phyloP scores from a whole-genome alignment of 2,797 vertebrate genomes.

The Anomalospiza imberbis region DNA sequence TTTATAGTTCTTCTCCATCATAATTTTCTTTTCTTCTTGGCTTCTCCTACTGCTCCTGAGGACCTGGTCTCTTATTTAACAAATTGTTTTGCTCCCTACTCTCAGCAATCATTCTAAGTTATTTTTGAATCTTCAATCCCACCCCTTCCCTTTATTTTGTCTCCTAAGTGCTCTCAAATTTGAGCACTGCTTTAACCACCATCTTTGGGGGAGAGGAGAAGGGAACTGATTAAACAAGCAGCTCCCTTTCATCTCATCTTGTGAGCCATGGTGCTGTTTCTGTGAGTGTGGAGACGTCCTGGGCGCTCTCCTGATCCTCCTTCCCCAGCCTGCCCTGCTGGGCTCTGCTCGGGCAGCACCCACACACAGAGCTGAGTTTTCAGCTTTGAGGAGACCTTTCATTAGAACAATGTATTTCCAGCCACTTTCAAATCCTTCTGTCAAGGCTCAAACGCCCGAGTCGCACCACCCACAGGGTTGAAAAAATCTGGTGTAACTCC shows the following conservation, averaged over 20 bases:
- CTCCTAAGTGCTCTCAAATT: neutral
- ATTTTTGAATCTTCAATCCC: neutral
- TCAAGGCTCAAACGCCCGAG: neutral
- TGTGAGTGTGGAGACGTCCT: neutral
- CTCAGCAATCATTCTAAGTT: neutral
- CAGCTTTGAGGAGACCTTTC: neutral
- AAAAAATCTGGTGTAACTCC: neutral
- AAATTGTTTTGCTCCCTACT: neutral
- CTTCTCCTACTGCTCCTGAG: neutral
- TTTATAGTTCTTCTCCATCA: neutral
- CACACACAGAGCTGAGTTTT: neutral
- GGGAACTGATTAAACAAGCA: neutral
- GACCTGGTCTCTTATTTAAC: neutral
- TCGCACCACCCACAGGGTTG: slow-evolving; percentile 25
- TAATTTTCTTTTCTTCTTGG: neutral
- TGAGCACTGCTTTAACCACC: neutral
- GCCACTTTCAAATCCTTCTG: neutral
- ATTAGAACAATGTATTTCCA: neutral
- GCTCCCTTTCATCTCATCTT: neutral
- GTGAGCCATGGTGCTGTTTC: neutral
- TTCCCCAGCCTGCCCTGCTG: neutral
- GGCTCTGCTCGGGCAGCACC: neutral
- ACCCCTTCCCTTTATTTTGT: neutral
- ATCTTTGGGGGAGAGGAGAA: neutral
- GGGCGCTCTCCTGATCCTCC: neutral